Conservation (phyloP, 37 sponge, comb jelly and placozoan genomes). For the Dysidea cf. avara region DNA sequence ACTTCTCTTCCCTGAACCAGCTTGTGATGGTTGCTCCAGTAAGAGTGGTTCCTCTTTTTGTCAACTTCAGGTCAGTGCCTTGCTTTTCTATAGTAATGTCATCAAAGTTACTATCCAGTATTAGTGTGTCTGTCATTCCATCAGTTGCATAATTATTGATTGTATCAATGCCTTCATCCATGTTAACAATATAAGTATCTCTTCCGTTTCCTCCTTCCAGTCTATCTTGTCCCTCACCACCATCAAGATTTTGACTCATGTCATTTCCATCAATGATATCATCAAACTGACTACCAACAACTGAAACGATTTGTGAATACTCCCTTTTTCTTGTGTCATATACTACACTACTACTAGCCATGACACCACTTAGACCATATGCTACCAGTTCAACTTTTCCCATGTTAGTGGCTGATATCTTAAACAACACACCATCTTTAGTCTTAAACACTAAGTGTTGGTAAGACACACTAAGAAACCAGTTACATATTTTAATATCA, state of each 20-base stretch:
- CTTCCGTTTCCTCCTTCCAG: slow-evolving; percentile 22
- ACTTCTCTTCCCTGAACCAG: slow-evolving; percentile 2
- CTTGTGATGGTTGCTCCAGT: neutral
- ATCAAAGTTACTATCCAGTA: slow-evolving; percentile 1
- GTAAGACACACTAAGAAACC: too few relatives aligned
- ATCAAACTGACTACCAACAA: too few relatives aligned
- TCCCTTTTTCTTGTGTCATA: too few relatives aligned
- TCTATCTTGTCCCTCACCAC: neutral
- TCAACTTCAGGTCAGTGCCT: neutral
- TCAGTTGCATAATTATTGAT: slow-evolving; percentile 45
- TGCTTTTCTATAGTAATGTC: neutral
- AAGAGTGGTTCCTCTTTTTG: neutral
- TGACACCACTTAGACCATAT: too few relatives aligned
- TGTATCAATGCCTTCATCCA: neutral
- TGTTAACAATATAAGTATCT: slow-evolving; percentile 12
- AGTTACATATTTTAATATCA: too few relatives aligned
- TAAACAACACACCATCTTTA: too few relatives aligned
- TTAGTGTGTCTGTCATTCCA: slow-evolving; percentile 16
- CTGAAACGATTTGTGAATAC: too few relatives aligned
- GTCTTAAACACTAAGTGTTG: too few relatives aligned
- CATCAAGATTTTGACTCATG: slow-evolving; percentile 1
- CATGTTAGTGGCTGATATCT: too few relatives aligned
- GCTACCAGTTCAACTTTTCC: too few relatives aligned
- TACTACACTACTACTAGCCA: too few relatives aligned
- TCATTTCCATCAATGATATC: slow-evolving; percentile 15